Base-by-base conservation (phyloP, 1,140 invertebrate genomes). In the Neelides sp. region DNA sequence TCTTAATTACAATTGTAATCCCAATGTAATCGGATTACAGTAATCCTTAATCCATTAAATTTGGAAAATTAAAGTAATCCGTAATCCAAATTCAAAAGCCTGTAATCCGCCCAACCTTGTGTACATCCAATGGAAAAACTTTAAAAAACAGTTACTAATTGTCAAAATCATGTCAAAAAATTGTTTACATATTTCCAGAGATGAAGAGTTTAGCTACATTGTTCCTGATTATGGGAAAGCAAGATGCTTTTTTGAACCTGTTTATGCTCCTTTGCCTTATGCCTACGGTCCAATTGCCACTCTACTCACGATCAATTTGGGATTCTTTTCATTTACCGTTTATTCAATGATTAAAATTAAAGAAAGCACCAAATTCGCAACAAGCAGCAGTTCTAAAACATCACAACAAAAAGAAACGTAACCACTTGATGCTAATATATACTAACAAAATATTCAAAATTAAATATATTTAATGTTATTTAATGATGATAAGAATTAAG, bases 281-380 rank as follows among this genome's bases (percentile, higher is more conserved):
- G 54, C 64, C 27, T 65, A 65, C 47, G 57, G 56, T 7, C 65
- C 64, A 0, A 59, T 63, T 37, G 59, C 49, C 2, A 10, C 62
- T 13, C 57, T 70, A 3, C 50, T 70, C 1, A 26, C 62, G 1
- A 48, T 50, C 8, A 70, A 70, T 46, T 51, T 66, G 0, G 34
- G 61, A 2, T 53, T 69, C 43, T 71, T 69, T 46, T 17, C 59
- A 1, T 50, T 64, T 39, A 70, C 66, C 13, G 54, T 65, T 0
- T 58, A 49, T 19, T 61, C 61, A 20, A 58, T 70, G 32, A 47
- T 59, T 19, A 42, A 54, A 42, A 52, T 65, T 15, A 58, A 61
- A 45, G 50, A 58, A 40, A 59, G 62, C 41, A 63, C 66, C 24
- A 57, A 57, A 46, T 52, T 57, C 46, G 55, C 55, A 4, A 57